Evolutionary conservation across 2,888 invertebrate species (phyloP).

Genomic region (Camponotus fellah): DNA sequence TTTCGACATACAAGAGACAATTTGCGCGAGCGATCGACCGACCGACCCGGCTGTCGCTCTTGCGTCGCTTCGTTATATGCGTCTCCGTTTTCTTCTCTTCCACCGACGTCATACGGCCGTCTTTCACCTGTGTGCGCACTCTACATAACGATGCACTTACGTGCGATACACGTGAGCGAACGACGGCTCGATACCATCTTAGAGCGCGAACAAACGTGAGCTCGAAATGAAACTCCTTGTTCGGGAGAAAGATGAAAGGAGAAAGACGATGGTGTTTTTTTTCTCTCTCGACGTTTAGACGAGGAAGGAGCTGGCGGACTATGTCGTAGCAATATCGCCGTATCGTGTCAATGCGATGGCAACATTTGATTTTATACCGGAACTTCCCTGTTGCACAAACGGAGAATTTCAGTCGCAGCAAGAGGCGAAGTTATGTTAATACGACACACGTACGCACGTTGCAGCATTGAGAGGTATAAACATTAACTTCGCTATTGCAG

Average conservation of each 20-base stretch:
- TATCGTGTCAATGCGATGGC: constrained; percentile 1
- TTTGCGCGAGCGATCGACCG: constrained; percentile 69
- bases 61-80: constrained; percentile 48
- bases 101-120: background rate
- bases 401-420: constrained; percentile 39
- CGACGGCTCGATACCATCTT: constrained; percentile 37
- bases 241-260: background rate
- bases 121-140: constrained; percentile 42
- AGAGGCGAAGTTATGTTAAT: constrained; percentile 32
- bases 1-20: constrained; percentile 81
- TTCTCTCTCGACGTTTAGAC: background rate
- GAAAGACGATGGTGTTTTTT: background rate
- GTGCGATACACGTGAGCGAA: constrained; percentile 33
- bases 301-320: background rate
- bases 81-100: constrained; percentile 22
- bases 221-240: constrained; percentile 27
- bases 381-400: constrained; percentile 27
- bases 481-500: constrained; percentile 35
- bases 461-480: constrained; percentile 29
- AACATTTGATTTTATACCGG: background rate
- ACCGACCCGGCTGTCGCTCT: constrained; percentile 37
- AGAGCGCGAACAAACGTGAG: constrained; percentile 34
- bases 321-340: background rate
- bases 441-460: background rate
- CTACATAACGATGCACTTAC: constrained; percentile 40